These are phyloP conservation scores for Cossypha niveicapilla DNA, from an alignment of 2,797 vertebrate species.

Conservation along the genomic window DNA sequence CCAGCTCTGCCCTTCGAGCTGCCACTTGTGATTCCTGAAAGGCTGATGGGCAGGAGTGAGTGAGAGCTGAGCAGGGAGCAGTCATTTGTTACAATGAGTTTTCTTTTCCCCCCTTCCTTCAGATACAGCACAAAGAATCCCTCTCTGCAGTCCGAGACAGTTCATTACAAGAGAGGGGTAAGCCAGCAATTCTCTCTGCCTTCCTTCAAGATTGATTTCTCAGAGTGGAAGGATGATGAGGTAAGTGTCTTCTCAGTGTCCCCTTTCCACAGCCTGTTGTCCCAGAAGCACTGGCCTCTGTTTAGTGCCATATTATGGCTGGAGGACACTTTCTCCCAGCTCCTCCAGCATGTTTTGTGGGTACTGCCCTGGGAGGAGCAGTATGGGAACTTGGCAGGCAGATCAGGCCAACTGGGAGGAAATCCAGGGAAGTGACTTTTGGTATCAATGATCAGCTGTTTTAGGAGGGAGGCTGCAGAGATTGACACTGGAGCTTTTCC, in stretches of 20 bases:
- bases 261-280: neutral
- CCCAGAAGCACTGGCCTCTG: neutral
- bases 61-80: neutral
- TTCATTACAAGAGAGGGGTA: constrained; percentile 94
- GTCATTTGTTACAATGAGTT: neutral
- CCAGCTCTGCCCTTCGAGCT: constrained; percentile 55
- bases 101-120: neutral
- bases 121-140: constrained; percentile 93
- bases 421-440: neutral
- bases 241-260: constrained; percentile 69
- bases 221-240: constrained; percentile 96
- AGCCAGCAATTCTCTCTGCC: constrained; percentile 98
- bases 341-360: neutral
- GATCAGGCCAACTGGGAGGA: neutral
- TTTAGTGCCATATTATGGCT: neutral
- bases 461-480: neutral
- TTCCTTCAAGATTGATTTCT: constrained; percentile 95
- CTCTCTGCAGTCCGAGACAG: constrained; percentile 87
- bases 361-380: neutral
- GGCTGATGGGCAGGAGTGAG: neutral
- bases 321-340: neutral
- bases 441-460: neutral
- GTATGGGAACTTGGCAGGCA: neutral
- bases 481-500: neutral
- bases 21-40: constrained; percentile 12